Evolutionary conservation across 2,113 vertebrate species (phyloP).

Genomic region (Cyrtonyx montezumae): DNA sequence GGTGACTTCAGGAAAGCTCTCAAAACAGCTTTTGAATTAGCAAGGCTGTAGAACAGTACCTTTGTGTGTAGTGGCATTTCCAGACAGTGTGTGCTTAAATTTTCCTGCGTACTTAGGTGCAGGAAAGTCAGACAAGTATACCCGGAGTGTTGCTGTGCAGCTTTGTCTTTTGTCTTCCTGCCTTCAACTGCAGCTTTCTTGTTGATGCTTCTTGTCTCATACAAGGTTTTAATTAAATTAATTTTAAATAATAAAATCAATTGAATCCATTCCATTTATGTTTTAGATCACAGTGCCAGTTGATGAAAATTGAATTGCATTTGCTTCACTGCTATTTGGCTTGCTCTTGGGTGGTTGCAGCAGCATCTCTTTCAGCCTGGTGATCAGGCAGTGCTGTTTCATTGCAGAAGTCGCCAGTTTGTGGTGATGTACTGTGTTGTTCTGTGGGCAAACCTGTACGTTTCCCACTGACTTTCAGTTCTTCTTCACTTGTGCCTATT

Average conservation of each 20-base stretch:
- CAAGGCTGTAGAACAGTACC: not conserved
- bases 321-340: not conserved
- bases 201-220: not conserved
- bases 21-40: not conserved
- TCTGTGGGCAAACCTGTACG: no score
- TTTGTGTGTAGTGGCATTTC: not conserved
- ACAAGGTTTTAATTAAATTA: not conserved
- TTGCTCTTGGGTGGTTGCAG: not conserved
- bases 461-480: not conserved
- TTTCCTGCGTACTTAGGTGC: not conserved
- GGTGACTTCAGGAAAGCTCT: not conserved
- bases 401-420: not conserved
- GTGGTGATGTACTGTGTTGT: not conserved
- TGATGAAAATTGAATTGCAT: not conserved
- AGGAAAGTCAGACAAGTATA: not conserved
- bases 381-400: rapidly evolving
- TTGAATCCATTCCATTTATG: not conserved
- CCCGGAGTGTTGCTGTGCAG: not conserved
- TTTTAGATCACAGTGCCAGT: not conserved
- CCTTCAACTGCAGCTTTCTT: not conserved
- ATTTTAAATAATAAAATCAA: not conserved
- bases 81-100: not conserved
- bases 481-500: not conserved
- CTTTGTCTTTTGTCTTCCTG: not conserved
- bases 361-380: not conserved